Evolutionary conservation across 2,113 vertebrate species (phyloP), one percentile per base, ranked within the genome.

Genomic region (Hydrolagus affinis): DNA sequence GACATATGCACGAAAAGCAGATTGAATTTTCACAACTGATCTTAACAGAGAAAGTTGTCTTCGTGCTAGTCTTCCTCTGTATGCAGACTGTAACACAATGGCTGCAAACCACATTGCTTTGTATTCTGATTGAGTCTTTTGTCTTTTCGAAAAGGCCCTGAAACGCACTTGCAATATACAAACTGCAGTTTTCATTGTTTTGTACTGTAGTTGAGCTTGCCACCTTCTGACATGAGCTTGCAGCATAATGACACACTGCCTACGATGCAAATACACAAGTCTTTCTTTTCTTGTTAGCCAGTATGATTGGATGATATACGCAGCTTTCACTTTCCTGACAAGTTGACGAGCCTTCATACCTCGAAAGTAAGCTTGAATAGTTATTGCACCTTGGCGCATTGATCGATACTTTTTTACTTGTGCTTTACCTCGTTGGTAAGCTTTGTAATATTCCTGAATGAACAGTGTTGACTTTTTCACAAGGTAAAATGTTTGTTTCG

Each of bases 21-120:
- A 88, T 12, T 94, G 94, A 66, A 94, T 92, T 89, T 89, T 94
- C 86, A 93, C 44, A 44, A 88, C 83, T 0, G 89, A 86, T 25
- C 70, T 87, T 80, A 90, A 75, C 0, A 86, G 0, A 0, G 0
- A 44, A 74, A 70, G 57, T 59, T 88, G 30, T 78, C 71, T 90
- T 85, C 90, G 89, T 60, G 89, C 91, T 60, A 69, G 75, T 90
- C 89, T 87, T 69, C 89, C 87, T 86, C 93, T 90, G 23, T 73
- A 94, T 0, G 92, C 92, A 68, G 92, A 87, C 87, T 94, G 93
- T 0, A 94, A 87, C 32, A 92, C 86, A n/a, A 93, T 0, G 72
- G 86, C 86, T 70, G 93, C 90, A 57, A 86, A 85, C 0, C 78
- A 76, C 1, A 87, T 71, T 74, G 83, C 88, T 85, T 88, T 90